Percentiles rank a stretch among this genome's conserved stretches.
These are phyloP conservation scores for Drosophila emarginata DNA, from an alignment of 2,888 invertebrate species.

Conservation along the genomic window DNA sequence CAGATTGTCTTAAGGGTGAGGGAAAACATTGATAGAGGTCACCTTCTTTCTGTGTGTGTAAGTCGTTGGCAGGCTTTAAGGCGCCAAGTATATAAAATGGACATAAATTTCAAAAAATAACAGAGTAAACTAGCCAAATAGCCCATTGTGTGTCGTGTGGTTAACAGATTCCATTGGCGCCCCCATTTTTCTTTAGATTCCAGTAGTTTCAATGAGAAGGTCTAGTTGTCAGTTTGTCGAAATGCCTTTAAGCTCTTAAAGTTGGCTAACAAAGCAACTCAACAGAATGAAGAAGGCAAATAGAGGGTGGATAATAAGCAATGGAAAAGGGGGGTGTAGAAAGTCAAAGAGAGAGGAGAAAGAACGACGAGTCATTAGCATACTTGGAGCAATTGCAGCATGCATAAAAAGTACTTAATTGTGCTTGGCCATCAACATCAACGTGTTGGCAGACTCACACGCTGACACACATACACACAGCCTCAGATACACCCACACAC, in stretches of 20 bases:
- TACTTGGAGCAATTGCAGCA: slow-evolving; percentile 68
- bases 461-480: not conserved
- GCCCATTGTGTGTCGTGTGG: not conserved
- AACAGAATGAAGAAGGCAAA: not conserved
- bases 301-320: not conserved
- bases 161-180: not conserved
- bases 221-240: slow-evolving; percentile 36
- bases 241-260: slow-evolving; percentile 33
- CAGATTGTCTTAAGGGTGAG: slow-evolving; percentile 10
- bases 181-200: not conserved
- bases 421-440: slow-evolving; percentile 69
- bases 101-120: slow-evolving; percentile 6
- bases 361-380: slow-evolving; percentile 60
- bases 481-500: slow-evolving; percentile 23
- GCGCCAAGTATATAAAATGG: slow-evolving; percentile 27
- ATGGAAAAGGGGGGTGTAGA: not conserved
- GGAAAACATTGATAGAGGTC: slow-evolving; percentile 18
- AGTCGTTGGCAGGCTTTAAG: slow-evolving; percentile 23
- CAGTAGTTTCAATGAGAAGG: slow-evolving; percentile 22
- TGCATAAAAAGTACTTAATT: slow-evolving; percentile 75
- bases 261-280: not conserved
- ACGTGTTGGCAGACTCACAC: slow-evolving; percentile 55
- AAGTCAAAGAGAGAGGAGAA: slow-evolving; percentile 10
- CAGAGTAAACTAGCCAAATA: not conserved
- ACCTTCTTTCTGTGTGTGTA: not conserved